A percentile compares a stretch with the other conserved stretches of the same genome.
phyloP scores from a whole-genome alignment of 2,797 vertebrate genomes.

The Tenualosa ilisha region DNA sequence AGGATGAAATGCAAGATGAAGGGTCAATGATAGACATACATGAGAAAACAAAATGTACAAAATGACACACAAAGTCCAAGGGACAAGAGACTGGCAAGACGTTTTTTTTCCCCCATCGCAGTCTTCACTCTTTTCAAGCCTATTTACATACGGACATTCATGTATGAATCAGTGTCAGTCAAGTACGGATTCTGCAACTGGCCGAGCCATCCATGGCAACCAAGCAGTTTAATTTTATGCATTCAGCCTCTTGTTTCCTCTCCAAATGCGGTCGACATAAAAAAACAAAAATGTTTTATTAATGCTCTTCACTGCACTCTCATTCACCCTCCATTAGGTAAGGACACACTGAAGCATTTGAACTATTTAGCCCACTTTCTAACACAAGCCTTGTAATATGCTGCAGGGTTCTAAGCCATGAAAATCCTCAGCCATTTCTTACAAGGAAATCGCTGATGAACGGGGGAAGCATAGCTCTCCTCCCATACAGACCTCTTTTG shows the following conservation, averaged over 20 bases:
- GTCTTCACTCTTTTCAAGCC: neutral
- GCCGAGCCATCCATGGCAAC: slow-evolving; percentile 16
- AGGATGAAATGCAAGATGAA: too few relatives aligned
- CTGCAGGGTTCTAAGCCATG: slow-evolving; percentile 34
- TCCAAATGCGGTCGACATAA: neutral
- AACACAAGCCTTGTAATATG: slow-evolving; percentile 45
- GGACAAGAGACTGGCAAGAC: too few relatives aligned
- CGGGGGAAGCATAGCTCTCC: slow-evolving; percentile 41
- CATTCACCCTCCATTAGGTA: slow-evolving; percentile 49
- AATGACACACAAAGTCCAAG: too few relatives aligned
- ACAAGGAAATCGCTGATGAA: slow-evolving; percentile 60
- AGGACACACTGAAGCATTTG: slow-evolving; percentile 49
- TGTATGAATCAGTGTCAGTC: slow-evolving; percentile 10
- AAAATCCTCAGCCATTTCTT: slow-evolving; percentile 42
- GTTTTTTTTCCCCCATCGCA: neutral
- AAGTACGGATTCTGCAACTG: neutral
- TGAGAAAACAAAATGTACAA: too few relatives aligned
- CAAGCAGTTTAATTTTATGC: slow-evolving; percentile 4
- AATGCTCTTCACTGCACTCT: slow-evolving; percentile 52
- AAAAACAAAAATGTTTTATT: slow-evolving; percentile 57
- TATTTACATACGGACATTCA: neutral
- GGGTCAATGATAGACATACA: too few relatives aligned
- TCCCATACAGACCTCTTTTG: slow-evolving; percentile 40
- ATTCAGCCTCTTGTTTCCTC: slow-evolving; percentile 12
- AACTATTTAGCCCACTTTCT: slow-evolving; percentile 62